Conservation (phyloP, 2,113 vertebrate genomes). For the Dermatemys mawii region DNA sequence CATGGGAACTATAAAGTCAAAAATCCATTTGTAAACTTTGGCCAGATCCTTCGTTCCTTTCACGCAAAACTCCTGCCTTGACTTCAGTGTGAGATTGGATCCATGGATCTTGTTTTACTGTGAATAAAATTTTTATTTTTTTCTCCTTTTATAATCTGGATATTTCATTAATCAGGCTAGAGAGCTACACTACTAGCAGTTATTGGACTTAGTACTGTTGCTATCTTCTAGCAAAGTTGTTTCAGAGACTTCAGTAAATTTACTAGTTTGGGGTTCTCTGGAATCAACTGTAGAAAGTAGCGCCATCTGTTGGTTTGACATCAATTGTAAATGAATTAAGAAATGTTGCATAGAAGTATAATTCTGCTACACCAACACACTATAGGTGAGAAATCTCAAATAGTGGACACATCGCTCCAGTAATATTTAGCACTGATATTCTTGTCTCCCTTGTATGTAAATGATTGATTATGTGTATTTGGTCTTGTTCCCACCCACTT, state of each 20-base stretch:
- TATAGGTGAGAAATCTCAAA: neutral
- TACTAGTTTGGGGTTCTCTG: neutral
- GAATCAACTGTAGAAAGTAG: neutral
- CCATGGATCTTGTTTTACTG: neutral
- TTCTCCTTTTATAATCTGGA: neutral
- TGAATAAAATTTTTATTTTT: neutral
- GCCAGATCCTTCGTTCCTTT: no score
- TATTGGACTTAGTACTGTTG: neutral
- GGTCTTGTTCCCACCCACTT: neutral
- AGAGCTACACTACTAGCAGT: neutral
- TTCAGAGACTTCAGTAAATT: neutral
- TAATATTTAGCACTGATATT: neutral
- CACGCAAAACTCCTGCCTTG: neutral
- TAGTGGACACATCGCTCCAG: neutral
- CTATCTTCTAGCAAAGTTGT: neutral
- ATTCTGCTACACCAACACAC: no score
- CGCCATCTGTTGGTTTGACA: conserved; percentile 56
- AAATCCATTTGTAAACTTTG: neutral
- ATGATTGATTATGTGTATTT: neutral
- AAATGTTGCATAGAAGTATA: neutral
- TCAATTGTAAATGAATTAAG: neutral
- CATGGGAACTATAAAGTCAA: neutral
- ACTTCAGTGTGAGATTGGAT: neutral
- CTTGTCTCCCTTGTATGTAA: neutral
- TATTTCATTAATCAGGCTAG: neutral